phyloP scores from a whole-genome alignment of 2,888 invertebrate genomes.

The Peribatodes rhomboidaria region DNA sequence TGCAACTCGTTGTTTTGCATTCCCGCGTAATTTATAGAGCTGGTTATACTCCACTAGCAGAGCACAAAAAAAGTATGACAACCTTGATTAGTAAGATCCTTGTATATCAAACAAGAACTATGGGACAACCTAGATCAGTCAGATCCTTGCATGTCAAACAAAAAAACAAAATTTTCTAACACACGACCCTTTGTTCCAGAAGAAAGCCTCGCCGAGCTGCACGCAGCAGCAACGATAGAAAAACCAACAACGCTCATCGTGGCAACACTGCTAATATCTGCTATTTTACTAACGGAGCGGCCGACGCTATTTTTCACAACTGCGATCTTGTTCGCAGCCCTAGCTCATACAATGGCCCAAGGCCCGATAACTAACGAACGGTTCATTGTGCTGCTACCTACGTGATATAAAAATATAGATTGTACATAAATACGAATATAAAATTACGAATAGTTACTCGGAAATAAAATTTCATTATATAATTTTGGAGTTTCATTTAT shows the following conservation, averaged over 20 bases:
- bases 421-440: conserved; percentile 66
- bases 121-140: no score
- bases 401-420: conserved; percentile 70
- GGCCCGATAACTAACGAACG: conserved; percentile 58
- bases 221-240: conserved; percentile 68
- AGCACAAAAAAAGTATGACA: no score
- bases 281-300: conserved; percentile 58
- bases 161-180: conserved; percentile 49
- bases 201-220: conserved; percentile 84
- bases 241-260: conserved; percentile 61
- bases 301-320: conserved; percentile 55
- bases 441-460: conserved; percentile 74
- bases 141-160: neutral
- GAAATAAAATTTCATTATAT: conserved; percentile 82
- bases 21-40: no score
- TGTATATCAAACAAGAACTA: no score
- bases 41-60: no score
- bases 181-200: conserved; percentile 75
- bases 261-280: conserved; percentile 57
- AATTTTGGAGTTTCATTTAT: conserved; percentile 57
- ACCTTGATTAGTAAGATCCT: no score
- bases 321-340: conserved; percentile 61
- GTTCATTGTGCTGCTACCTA: conserved; percentile 70
- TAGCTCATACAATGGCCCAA: conserved; percentile 60
- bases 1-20: no score